Base-by-base conservation (phyloP, 2,113 vertebrate genomes). In the Burhinus oedicnemus region DNA sequence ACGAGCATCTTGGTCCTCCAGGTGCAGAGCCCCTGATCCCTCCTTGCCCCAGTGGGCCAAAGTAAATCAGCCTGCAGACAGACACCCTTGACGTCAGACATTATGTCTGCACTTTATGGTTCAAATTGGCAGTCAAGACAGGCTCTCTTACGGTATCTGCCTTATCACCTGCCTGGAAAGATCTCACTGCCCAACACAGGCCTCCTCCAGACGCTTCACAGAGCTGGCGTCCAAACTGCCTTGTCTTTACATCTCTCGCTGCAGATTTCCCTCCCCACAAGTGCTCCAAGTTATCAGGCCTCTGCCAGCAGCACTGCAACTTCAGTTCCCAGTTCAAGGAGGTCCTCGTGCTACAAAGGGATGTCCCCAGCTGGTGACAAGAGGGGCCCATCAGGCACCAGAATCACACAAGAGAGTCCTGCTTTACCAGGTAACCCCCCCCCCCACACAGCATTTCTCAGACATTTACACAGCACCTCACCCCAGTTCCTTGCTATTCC, bases 181-280 rank as follows among this genome's bases (percentile, higher is more conserved):
- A 9, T 38, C 52, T 72, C 70, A 1, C 51, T 69, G 71, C 47
- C 85, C 61, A 42, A 4, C 7, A 1, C 11, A 13, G 30, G 32
- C 62, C 68, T 78, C 38, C 42, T 40, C 57, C 71, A 60, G 62
- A 6, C 44, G 44, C 70, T 17, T 12, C 9, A 11, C 40, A 14
- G 68, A 80, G 88, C 64, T 51, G 58, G 23, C 6, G 2, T 8
- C 82, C 54, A 5, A 0, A 11, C 81, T 25, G 17, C 4, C 3
- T 0, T 2, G 4, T 34, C 81, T 26, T 34, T 38, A 11, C 14
- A 1, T 54, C 76, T n/a, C 52, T 32, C 38, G 1, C 66, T 9
- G 26, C 0, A 6, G 15, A 42, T 34, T 20, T 23, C 47, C 52
- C 32, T 40, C 40, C 42, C 89, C 47, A 12, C 4, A 12, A 47